Percentiles rank a stretch among this genome's conserved stretches.
Conservation (phyloP, 2,888 invertebrate genomes). For the Pyralis farinalis region DNA sequence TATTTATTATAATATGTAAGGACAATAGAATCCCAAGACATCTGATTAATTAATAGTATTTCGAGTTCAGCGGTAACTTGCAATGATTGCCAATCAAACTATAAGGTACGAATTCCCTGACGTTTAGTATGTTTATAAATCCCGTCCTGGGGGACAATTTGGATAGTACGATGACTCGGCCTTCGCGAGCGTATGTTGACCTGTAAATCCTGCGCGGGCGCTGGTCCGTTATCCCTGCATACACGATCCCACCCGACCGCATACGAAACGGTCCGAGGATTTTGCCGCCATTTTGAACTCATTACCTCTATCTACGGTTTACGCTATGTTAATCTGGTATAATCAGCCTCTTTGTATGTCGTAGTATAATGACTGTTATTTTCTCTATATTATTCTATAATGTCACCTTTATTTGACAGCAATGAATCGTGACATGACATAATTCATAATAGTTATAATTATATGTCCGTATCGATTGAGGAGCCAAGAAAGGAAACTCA, state of each 20-base stretch:
- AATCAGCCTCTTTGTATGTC: conserved; percentile 25
- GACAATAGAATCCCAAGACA: no score
- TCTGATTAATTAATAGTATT: no score
- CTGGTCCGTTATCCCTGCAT: conserved; percentile 53
- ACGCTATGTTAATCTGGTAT: conserved; percentile 21
- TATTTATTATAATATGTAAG: no score
- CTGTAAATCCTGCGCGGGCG: conserved; percentile 66
- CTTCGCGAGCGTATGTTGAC: conserved; percentile 66
- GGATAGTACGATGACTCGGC: conserved; percentile 57
- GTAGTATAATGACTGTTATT: neutral
- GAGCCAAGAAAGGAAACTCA: no score
- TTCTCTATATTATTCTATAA: no score
- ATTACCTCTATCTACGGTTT: conserved; percentile 19
- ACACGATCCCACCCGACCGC: conserved; percentile 33
- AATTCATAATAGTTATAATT: no score
- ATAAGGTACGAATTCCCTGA: no score
- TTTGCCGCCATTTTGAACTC: conserved; percentile 32
- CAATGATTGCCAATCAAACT: no score
- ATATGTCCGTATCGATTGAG: no score
- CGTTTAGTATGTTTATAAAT: neutral
- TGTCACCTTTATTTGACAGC: no score
- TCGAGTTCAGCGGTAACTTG: no score
- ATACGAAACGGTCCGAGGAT: conserved; percentile 28
- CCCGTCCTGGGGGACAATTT: conserved; percentile 23
- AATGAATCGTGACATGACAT: no score